Percentiles rank a stretch among this genome's conserved stretches.
These are phyloP conservation scores for Rhagologus leucostigma DNA, from an alignment of 2,113 vertebrate species.

Conservation along the genomic window DNA sequence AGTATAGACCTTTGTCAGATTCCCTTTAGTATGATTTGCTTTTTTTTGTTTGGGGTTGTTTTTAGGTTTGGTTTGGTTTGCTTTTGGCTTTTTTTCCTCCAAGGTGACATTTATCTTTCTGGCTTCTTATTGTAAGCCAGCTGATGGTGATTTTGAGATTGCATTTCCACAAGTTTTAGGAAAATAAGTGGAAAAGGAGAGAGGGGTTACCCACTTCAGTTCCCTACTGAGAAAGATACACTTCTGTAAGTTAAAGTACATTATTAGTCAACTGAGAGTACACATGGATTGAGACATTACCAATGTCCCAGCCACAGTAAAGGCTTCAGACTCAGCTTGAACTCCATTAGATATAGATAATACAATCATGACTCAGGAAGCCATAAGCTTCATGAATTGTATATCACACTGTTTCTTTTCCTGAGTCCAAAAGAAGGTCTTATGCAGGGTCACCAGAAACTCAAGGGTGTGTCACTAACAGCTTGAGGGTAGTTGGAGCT, in stretches of 20 bases:
- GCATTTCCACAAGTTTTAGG: neutral
- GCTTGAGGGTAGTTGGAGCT: conserved; percentile 19
- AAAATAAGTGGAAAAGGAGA: neutral
- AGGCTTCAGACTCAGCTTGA: neutral
- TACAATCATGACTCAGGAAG: neutral
- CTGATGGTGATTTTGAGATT: neutral
- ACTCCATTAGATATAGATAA: neutral
- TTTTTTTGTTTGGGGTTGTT: neutral
- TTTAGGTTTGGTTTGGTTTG: neutral
- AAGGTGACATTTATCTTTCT: neutral
- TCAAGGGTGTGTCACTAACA: conserved; percentile 30
- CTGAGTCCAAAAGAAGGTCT: neutral
- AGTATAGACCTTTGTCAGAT: neutral
- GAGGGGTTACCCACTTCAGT: neutral
- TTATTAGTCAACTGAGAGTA: neutral
- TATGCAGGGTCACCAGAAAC: conserved; percentile 4
- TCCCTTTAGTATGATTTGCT: neutral
- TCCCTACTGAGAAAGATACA: neutral
- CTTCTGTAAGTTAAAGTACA: neutral
- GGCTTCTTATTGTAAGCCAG: neutral
- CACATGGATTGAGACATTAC: neutral
- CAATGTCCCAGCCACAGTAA: neutral
- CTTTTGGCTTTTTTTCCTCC: neutral
- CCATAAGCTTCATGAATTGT: neutral
- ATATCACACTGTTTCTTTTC: neutral